Base-by-base conservation (phyloP, 2,888 invertebrate species). In the Tiliacea citrago region DNA sequence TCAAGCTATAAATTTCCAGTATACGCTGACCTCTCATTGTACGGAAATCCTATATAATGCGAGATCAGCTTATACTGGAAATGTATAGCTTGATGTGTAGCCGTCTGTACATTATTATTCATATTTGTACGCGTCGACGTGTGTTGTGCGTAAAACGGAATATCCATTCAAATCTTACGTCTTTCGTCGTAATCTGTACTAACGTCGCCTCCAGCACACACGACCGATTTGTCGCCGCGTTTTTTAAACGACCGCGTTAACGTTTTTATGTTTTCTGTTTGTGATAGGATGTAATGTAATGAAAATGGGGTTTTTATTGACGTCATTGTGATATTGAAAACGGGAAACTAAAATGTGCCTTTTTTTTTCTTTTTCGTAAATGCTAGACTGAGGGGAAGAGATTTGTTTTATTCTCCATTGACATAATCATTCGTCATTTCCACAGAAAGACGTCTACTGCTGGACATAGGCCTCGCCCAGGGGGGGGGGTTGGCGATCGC, bases 91-190 rank as follows among this genome's bases (percentile, higher is more conserved):
- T n/a, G n/a, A n/a, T n/a, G n/a, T n/a, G n/a, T n/a, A n/a, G n/a
- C n/a, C n/a, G n/a, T n/a, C n/a, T n/a, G n/a, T n/a, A n/a, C 53
- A 60, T 82, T 79, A 53, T 24, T 68, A 68, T 77, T 62, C 49
- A 77, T 81, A 81, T 73, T 66, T n/a, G 57, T 63, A 61, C 65
- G 58, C 58, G 57, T 53, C 53, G 70, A 60, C 55, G 55, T 73
- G 83, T 3, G 76, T 53, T 39, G 57, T 68, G 57, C 67, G 67
- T 82, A 83, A 79, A 86, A 71, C 53, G 65, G 71, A 58, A 71
- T 63, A 75, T 74, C 61, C 77, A 81, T 86, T 75, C 57, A 79
- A 84, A 79, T 75, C 67, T 73, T 68, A 68, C 76, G 70, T 53
- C 67, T 77, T 68, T 75, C 61, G 61, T 81, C 73, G 77, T 85